phyloP scores from a whole-genome alignment of 2,888 invertebrate genomes.

The Rhingia campestris region DNA sequence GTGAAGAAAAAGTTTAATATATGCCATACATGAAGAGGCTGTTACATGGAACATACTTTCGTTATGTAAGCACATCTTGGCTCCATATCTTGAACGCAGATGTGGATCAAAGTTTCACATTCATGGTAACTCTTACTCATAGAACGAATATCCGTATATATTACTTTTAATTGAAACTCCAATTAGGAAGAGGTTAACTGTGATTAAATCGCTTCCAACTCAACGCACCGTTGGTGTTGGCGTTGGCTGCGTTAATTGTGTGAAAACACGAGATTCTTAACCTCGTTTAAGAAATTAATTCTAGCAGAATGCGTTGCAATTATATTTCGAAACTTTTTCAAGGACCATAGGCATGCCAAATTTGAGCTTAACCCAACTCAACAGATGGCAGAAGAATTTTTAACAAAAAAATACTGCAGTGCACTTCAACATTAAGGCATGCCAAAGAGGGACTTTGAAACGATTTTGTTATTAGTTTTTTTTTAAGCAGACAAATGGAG shows the following conservation, averaged over 20 bases:
- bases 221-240: not conserved
- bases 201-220: constrained; percentile 10
- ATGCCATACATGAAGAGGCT: not conserved
- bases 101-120: not conserved
- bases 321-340: not conserved
- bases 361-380: not conserved
- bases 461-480: too few species aligned
- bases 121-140: not conserved
- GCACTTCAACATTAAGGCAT: too few species aligned
- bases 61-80: too few species aligned
- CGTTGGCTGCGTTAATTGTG: constrained; percentile 31
- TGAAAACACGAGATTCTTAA: not conserved
- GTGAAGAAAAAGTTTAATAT: constrained; percentile 3
- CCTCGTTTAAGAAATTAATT: not conserved
- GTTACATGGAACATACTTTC: not conserved
- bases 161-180: constrained; percentile 39
- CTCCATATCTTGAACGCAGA: too few species aligned
- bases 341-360: not conserved
- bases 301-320: not conserved
- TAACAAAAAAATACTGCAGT: too few species aligned
- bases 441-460: too few species aligned
- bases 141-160: not conserved
- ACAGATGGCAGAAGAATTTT: too few species aligned
- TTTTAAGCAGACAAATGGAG: too few species aligned
- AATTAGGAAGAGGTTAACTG: constrained; percentile 20